Conservation (phyloP, 2,888 invertebrate genomes). For the Sicus ferrugineus region DNA sequence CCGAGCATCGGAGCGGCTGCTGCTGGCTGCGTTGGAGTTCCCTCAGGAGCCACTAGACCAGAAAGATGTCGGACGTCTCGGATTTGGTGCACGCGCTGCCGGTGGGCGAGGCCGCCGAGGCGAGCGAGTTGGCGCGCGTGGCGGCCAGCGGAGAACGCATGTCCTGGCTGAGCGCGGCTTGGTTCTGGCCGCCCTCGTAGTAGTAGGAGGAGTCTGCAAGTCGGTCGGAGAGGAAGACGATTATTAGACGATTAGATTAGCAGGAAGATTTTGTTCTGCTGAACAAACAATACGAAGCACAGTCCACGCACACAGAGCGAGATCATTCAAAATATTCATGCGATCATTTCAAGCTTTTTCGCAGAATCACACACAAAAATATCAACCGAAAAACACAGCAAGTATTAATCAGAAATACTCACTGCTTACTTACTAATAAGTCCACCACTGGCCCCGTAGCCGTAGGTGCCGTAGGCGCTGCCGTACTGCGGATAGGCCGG, state of each 20-base stretch:
- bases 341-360: no score
- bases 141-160: conserved; percentile 76
- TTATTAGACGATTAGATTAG: no score
- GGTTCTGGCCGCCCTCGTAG: conserved; percentile 66
- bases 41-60: conserved; percentile 58
- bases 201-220: conserved; percentile 72
- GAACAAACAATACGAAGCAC: no score
- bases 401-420: conserved; percentile 47
- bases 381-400: conserved; percentile 49
- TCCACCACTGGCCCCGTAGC: conserved; percentile 72
- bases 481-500: conserved; percentile 71
- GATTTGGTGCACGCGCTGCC: conserved; percentile 75
- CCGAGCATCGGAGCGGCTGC: no score
- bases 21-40: no score
- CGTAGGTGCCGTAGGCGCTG: conserved; percentile 69
- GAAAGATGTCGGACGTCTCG: conserved; percentile 65
- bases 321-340: no score
- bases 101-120: conserved; percentile 75
- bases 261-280: no score
- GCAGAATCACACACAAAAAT: no score
- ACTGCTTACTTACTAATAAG: conserved; percentile 68
- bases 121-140: conserved; percentile 74
- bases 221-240: no score
- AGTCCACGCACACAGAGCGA: no score
- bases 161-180: conserved; percentile 66